These are phyloP conservation scores for Paralichthys olivaceus DNA, from an alignment of 2,113 vertebrate genomes.

Conservation along the genomic window DNA sequence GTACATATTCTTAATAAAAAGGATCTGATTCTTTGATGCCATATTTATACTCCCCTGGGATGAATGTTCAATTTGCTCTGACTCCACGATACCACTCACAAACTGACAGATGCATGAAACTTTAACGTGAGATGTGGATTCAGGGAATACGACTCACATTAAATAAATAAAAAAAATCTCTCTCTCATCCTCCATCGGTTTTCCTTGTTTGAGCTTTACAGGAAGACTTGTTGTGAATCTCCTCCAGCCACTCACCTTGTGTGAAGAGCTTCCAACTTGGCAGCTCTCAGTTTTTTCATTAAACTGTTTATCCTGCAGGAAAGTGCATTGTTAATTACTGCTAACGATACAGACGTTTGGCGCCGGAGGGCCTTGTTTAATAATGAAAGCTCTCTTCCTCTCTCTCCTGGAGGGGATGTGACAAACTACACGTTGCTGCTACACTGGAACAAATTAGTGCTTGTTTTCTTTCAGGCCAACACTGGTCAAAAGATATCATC, in stretches of 20 bases:
- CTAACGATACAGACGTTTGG: constrained; percentile 49
- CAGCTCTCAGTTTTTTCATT: constrained; percentile 53
- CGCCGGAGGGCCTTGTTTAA: constrained; percentile 66
- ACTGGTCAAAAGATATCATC: constrained; percentile 24
- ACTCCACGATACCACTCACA: constrained; percentile 38
- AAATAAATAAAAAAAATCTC: background rate
- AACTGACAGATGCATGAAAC: constrained; percentile 68
- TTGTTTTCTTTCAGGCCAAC: constrained; percentile 32
- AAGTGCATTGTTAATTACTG: constrained; percentile 76
- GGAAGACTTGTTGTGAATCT: constrained; percentile 52
- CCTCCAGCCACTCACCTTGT: constrained; percentile 40
- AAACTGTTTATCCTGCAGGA: constrained; percentile 70
- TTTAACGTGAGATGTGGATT: constrained; percentile 42
- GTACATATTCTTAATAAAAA: constrained; percentile 57
- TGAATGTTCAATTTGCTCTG: constrained; percentile 61
- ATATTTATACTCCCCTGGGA: constrained; percentile 60
- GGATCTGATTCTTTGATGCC: constrained; percentile 59
- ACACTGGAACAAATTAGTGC: constrained; percentile 58
- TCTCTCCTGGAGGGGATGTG: constrained; percentile 56
- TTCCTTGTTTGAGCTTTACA: constrained; percentile 31
- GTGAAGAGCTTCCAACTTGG: constrained; percentile 38
- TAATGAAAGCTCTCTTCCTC: constrained; percentile 68
- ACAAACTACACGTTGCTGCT: constrained; percentile 46
- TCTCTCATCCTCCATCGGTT: constrained; percentile 14
- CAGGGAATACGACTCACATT: constrained; percentile 18